Evolutionary conservation across 2,797 vertebrate genomes (phyloP).

Genomic region (Florisuga fusca): DNA sequence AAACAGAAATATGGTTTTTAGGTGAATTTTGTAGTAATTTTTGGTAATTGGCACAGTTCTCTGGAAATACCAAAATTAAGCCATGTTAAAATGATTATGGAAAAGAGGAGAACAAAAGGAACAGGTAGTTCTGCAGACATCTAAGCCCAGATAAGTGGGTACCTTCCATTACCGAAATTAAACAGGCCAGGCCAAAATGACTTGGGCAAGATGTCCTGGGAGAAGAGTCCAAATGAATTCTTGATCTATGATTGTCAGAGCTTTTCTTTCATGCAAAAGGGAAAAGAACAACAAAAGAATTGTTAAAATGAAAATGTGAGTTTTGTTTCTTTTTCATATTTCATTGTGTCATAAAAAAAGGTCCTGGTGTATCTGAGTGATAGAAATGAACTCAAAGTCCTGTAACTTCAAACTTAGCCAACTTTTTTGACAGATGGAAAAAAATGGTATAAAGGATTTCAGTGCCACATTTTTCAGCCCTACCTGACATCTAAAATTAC

Average conservation of each 20-base stretch:
- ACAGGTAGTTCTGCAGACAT: background rate
- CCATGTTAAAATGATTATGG: background rate
- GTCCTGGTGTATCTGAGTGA: background rate
- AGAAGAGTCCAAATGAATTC: background rate
- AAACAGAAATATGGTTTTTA: background rate
- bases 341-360: background rate
- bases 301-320: background rate
- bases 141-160: background rate
- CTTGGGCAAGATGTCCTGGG: background rate
- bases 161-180: background rate
- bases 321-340: background rate
- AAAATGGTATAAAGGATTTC: background rate
- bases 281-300: background rate
- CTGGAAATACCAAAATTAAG: background rate
- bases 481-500: background rate
- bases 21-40: background rate
- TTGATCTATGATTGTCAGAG: background rate
- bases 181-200: background rate
- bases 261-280: background rate
- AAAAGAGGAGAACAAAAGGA: background rate
- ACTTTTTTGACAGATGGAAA: background rate
- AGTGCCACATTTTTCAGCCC: background rate
- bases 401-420: background rate
- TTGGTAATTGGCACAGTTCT: background rate
- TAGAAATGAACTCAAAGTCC: background rate